Evolutionary conservation across 2,888 invertebrate species (phyloP), one percentile per base, ranked within the genome.

Genomic region (Perithous albicinctus): DNA sequence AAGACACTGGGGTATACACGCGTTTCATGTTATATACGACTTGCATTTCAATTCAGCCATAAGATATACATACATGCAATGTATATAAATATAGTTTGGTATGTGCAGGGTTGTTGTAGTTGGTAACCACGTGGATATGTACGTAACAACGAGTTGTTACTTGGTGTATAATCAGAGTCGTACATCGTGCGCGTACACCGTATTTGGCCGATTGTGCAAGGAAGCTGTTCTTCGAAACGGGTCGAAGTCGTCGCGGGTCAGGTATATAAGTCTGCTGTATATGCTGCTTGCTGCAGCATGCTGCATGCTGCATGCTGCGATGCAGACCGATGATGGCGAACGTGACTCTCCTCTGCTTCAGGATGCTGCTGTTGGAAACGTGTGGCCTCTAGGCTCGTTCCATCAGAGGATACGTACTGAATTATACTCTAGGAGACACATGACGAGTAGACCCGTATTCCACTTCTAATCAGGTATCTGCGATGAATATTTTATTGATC

Each of bases 181-280:
- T 83, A 83, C 85, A 79, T 78, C 84, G 85, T 84, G 77, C 69
- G 61, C 46, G 66, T 70, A 66, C 43, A 61, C 88, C 87, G 73
- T 87, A 87, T 87, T 87, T 85, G 87, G 87, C 69, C 73, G 83
- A 87, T 88, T 86, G 87, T 87, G 88, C 85, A 86, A 87, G 82
- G 84, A 64, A 84, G 59, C 41, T 38, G 66, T 84, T 82, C 78
- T 81, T 84, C 70, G 78, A 83, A 86, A 84, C 84, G 59, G 83
- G 70, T 82, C 83, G 81, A 38, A 70, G 78, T 72, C 64, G 75
- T 78, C 51, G 78, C 78, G 38, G 78, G 59, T 75, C 75, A 38
- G 48, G 26, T 38, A 32, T n/a, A n/a, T n/a, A n/a, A n/a, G n/a
- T n/a, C n/a, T n/a, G n/a, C n/a, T n/a, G n/a, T n/a, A n/a, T n/a